Conservation (phyloP, 1,140 invertebrate species). For the Phenacoccus solenopsis region DNA sequence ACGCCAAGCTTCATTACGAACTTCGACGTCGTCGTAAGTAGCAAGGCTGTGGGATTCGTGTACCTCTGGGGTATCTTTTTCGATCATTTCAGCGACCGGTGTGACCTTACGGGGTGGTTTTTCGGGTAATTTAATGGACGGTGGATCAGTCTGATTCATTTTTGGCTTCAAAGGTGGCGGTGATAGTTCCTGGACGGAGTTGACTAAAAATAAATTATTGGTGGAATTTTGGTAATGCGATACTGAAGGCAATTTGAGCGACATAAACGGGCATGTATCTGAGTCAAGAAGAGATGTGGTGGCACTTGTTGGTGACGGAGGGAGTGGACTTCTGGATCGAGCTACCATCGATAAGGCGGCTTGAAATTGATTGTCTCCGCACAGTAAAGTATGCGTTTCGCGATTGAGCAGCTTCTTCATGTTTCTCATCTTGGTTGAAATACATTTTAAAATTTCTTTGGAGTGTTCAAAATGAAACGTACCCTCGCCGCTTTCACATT, state of each 20-base stretch:
- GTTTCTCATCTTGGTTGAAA: conserved; percentile 65
- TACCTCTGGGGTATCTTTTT: neutral
- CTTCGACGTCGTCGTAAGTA: conserved; percentile 54
- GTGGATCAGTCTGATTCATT: conserved; percentile 18
- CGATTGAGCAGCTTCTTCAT: conserved; percentile 65
- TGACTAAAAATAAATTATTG: neutral
- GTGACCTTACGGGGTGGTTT: neutral
- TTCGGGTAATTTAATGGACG: neutral
- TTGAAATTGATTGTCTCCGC: conserved; percentile 58
- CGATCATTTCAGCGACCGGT: neutral
- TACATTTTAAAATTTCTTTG: conserved; percentile 60
- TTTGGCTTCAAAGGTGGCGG: conserved; percentile 1
- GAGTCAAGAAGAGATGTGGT: conserved; percentile 30
- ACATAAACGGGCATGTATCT: conserved; percentile 32
- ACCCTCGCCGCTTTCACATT: conserved; percentile 74
- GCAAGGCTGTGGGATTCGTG: conserved; percentile 24
- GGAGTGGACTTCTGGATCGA: conserved; percentile 58
- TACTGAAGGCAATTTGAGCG: conserved; percentile 12
- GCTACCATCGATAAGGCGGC: conserved; percentile 37
- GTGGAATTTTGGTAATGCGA: conserved; percentile 8
- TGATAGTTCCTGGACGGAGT: neutral
- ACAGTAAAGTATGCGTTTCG: conserved; percentile 35
- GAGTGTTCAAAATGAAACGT: conserved; percentile 63
- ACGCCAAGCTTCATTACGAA: conserved; percentile 59
- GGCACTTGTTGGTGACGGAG: conserved; percentile 45